Evolutionary conservation across 2,797 vertebrate species (phyloP), one percentile per base, ranked within the genome.

Genomic region (Spea hammondii): DNA sequence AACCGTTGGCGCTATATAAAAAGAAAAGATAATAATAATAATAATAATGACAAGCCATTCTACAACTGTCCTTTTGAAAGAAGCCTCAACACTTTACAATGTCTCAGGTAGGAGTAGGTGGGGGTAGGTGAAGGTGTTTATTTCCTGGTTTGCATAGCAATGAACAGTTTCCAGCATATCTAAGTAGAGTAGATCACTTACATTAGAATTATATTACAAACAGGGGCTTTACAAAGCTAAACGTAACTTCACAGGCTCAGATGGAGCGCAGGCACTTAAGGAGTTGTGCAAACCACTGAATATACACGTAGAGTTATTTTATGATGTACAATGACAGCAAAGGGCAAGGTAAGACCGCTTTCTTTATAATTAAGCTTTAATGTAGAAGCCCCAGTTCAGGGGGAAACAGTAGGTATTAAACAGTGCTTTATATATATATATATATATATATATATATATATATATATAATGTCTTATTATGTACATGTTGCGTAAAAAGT

Each of bases 121-220:
- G 5, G 4, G 10, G 67, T 17, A 69, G 6, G 48, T 51, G 3
- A 4, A 69, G 49, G 67, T 51, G 9, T 69, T 51, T 53, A 14
- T 32, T 69, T 51, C 5, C 49, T 14, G 53, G 49, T 17, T 51
- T 69, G 79, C 79, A 81, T 81, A 81, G 32, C 64, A 81, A 77
- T 77, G 79, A 81, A 53, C 45, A 11, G 79, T 62, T 71, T 70
- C 49, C 68, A 80, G 54, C 74, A 68, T 81, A 62, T 77, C 79
- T 48, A 4, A 11, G 51, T 44, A 14, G 73, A 54, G 64, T 77
- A 77, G 68, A 81, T 81, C 79, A 67, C 74, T 81, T 81, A 81
- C 79, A 77, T 64, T 68, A 76, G 64, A 77, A 53, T 73, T 66
- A 50, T 67, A 62, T 81, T 72, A 71, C 79, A 48, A 51, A n/a